Base-by-base conservation (phyloP, 1,140 invertebrate species). In the Tetramorium simillimum region DNA sequence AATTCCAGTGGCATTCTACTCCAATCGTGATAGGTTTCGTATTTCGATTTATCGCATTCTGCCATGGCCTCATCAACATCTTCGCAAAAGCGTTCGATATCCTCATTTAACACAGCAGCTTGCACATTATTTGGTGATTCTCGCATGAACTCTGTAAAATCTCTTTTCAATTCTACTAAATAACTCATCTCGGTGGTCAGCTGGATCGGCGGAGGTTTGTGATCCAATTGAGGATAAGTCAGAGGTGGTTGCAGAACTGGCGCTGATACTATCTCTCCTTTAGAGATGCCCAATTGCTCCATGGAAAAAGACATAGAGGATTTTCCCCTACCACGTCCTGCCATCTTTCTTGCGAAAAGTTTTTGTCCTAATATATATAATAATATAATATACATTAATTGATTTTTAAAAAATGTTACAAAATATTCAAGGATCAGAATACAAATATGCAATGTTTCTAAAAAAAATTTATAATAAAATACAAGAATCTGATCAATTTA, bases 1-100 rank as follows among this genome's bases (percentile, higher is more conserved):
- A 97, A 92, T 92, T 97, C 96, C 3, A 87, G 60, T 0, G 96
- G 96, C 93, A 97, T 95, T 86, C 95, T 94, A 18, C 86, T 93
- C 96, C 96, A 97, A 81, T 97, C 95, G 72, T 96, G 96, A 0
- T 92, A 92, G 1, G 89, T 65, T n/a, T 95, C 95, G 56, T 94
- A 93, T 80, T 94, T 93, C 14, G 92, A 93, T 69, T 95, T 95
- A 21, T 90, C 91, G 92, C 28, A 65, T 63, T 46, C 21, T 16
- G 21, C 4, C 40, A 95, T 90, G 40, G 95, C 92, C 12, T 95
- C 95, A 56, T 96, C 95, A 89, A 97, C 96, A 86, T 96, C 95
- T 90, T 97, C 97, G 0, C 97, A 97, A 92, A 96, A 96, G 24
- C 97, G 95, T 89, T 97, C 96, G 14, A 97, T 96, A 65, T 97